Base-by-base conservation (phyloP, 2,888 invertebrate genomes). In the Selenia dentaria region DNA sequence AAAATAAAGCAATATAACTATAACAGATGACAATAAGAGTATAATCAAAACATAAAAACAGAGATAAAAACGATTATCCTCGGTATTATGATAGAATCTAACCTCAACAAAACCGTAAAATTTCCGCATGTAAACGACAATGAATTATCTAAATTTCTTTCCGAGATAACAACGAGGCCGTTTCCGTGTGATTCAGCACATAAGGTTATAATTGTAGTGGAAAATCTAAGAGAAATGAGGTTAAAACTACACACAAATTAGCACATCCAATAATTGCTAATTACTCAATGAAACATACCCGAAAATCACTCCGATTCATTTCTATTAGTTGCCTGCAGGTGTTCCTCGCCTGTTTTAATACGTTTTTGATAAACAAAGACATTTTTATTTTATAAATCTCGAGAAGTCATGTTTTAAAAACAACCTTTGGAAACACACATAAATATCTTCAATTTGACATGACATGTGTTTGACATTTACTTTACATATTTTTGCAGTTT, bases 351-450 rank as follows among this genome's bases (percentile, higher is more conserved):
- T 68, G 65, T 34, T 66, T 67, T 36, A 87, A 57, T 57, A 84
- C 49, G 53, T 81, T 81, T 74, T 80, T 88, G 54, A 88, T 73
- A 44, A 68, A 64, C 41, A 63, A 67, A 73, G 74, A 72, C 86
- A 87, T 87, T 72, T 8, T 32, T 38, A 27, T 11, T 12, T 14
- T 14, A 3, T n/a, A n/a, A n/a, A n/a, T n/a, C n/a, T n/a, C n/a
- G n/a, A n/a, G n/a, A n/a, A n/a, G n/a, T n/a, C n/a, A n/a, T n/a
- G n/a, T n/a, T n/a, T n/a, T n/a, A n/a, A n/a, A n/a, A n/a, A n/a
- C n/a, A n/a, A n/a, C n/a, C n/a, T n/a, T n/a, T n/a, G n/a, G n/a
- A n/a, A n/a, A n/a, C n/a, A n/a, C n/a, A n/a, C n/a, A n/a, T n/a
- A n/a, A n/a, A n/a, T n/a, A n/a, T n/a, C n/a, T n/a, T n/a, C n/a